Base-by-base conservation (phyloP, 2,888 invertebrate genomes). In the Rotaria macrura region DNA sequence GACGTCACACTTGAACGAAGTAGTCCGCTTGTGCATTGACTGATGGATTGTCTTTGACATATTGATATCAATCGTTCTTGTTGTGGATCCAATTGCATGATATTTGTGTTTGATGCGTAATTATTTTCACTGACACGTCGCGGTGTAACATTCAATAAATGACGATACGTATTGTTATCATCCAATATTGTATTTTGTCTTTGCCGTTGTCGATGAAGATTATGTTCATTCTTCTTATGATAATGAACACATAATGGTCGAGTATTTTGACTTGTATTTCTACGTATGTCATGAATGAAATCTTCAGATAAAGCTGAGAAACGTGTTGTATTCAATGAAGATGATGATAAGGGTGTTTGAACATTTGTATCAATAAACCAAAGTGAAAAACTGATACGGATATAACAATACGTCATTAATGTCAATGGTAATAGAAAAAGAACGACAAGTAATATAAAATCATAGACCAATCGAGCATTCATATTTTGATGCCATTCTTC, bases 331-430 rank as follows among this genome's bases (percentile, higher is more conserved):
- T 43, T 74, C 1, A 25, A 3, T 40, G 20, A 6, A 25, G 74
- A 40, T 25, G 74, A 5, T 38, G 38, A 43, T 40, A 74, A 10
- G 40, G 74, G 29, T 40, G 38, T 23, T 38, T 23, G 40, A 40
- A 74, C 74, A 74, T 74, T 38, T 38, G 74, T 25, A 47, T 84
- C 86, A 52, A 84, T 52, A 52, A 74, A 84, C 86, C 86, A 86
- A 14, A 86, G 74, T 9, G 84, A 72, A 40, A 54, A 47, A 43
- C 84, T 86, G 17, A 86, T 84, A 38, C 40, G 84, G 9, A 84
- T 34, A n/a, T 86, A 86, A 12, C 84, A 84, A 47, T 86, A 86
- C 1, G 84, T 84, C 86, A 86, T 86, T 25, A 86, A 84, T 25
- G 79, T 79, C 25, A 86, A 74, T 25, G 86, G 86, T 84, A 86